Evolutionary conservation across 2,113 vertebrate species (phyloP).

Genomic region (Galeopterus variegatus): DNA sequence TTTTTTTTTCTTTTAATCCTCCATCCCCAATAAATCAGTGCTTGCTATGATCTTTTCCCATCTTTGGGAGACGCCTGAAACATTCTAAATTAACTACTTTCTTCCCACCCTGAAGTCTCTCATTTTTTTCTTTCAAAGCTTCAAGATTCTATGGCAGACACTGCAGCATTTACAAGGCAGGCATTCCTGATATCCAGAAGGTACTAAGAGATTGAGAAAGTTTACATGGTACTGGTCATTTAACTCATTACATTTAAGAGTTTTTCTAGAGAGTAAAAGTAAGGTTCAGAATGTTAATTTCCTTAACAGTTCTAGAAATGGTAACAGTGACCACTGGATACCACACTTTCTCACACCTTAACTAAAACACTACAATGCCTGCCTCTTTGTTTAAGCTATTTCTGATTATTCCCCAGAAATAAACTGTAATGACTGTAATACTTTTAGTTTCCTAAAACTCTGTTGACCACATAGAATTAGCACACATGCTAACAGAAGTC

Average conservation of each 20-base stretch:
- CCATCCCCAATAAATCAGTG: neutral
- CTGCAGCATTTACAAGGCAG: conserved; percentile 14
- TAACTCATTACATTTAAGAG: neutral
- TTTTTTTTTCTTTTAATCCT: neutral
- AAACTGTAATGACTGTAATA: neutral
- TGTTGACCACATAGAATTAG: neutral
- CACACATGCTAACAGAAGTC: neutral
- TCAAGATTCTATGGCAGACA: conserved; percentile 28
- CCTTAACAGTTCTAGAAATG: neutral
- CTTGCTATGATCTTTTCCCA: neutral
- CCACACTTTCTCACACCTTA: neutral
- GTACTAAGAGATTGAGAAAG: neutral
- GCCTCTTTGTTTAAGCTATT: neutral
- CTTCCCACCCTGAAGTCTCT: neutral
- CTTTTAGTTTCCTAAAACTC: neutral
- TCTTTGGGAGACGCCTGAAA: neutral
- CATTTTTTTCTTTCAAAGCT: neutral
- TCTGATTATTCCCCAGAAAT: neutral
- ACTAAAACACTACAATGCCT: neutral
- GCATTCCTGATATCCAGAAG: neutral
- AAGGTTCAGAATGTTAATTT: neutral
- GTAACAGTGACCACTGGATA: neutral
- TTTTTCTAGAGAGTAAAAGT: neutral
- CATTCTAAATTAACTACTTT: neutral
- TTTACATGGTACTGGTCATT: neutral